Percentiles rank a stretch among this genome's conserved stretches.
Conservation (phyloP, 2,113 vertebrate genomes). For the Carassius gibelio region DNA sequence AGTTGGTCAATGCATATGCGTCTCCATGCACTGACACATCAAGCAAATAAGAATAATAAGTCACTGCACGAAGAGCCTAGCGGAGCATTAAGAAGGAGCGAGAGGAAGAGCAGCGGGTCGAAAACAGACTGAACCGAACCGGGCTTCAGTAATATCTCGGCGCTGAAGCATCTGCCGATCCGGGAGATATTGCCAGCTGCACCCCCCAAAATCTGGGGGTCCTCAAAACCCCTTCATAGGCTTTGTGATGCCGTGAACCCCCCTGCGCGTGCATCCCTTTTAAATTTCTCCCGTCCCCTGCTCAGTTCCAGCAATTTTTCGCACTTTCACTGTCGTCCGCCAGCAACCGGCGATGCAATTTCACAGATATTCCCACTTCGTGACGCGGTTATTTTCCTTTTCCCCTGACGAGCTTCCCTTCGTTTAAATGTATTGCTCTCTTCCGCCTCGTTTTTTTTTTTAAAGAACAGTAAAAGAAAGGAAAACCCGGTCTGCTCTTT, state of each 20-base stretch:
- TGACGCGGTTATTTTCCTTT: slow-evolving; percentile 64
- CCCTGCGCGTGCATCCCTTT: slow-evolving; percentile 72
- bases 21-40: slow-evolving; percentile 45
- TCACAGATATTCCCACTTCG: slow-evolving; percentile 52
- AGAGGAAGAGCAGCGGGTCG: slow-evolving; percentile 50
- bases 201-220: slow-evolving; percentile 66
- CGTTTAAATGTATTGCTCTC: slow-evolving; percentile 64
- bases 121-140: slow-evolving; percentile 61
- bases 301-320: slow-evolving; percentile 46
- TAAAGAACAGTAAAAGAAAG: slow-evolving; percentile 45
- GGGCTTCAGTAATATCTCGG: slow-evolving; percentile 62
- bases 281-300: slow-evolving; percentile 69
- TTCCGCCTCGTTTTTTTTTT: slow-evolving; percentile 72
- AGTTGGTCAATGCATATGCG: slow-evolving; percentile 38
- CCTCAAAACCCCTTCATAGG: slow-evolving; percentile 69
- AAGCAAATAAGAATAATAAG: slow-evolving; percentile 28
- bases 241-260: slow-evolving; percentile 76
- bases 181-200: slow-evolving; percentile 60
- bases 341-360: slow-evolving; percentile 62
- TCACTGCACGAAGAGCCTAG: slow-evolving; percentile 47
- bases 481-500: slow-evolving; percentile 63
- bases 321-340: slow-evolving; percentile 42
- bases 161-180: slow-evolving; percentile 63
- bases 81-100: slow-evolving; percentile 46
- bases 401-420: slow-evolving; percentile 66